Evolutionary conservation across 2,888 invertebrate species (phyloP), one percentile per base, ranked within the genome.

Genomic region (Deroplatys truncata): DNA sequence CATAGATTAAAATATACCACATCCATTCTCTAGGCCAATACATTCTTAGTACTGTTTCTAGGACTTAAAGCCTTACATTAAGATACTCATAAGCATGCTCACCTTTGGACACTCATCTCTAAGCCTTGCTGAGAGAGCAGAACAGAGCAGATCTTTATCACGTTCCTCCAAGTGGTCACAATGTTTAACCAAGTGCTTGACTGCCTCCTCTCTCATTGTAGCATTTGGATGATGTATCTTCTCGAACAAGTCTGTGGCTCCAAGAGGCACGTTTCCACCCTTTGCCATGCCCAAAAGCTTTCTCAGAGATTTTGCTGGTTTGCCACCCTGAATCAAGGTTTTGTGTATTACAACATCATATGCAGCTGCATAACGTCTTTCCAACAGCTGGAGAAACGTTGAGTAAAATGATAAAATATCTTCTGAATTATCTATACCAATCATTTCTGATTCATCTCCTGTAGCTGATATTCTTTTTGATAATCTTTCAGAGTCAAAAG

Each of bases 151-250:
- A n/a, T 95, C 95, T 56, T 94, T 92, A 91, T 96, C 94, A 16
- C 31, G 35, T 9, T 84, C 88, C 88, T 89, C 82, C 28, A 89
- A 31, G 29, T 25, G 49, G 84, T 28, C 29, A 56, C 28, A 56
- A 16, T 85, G 85, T 28, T 31, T 84, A 49, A 86, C 56, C n/a
- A 98, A 93, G 91, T 95, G 95, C 91, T 95, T 94, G 0, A 98
- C 94, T 0, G 97, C 97, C 92, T 95, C 94, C 3, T 95, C 93
- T 91, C 98, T 95, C 88, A 97, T 94, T 86, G 95, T 93, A 0
- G 96, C 93, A 92, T 95, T 96, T 0, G 96, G 94, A 93, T 98
- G 97, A 92, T 97, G 96, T 0, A 98, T 93, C 91, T 96, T 96
- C 92, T 97, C 95, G 91, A 96, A 96, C 0, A 97, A 94, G 88